Percentiles rank a stretch among this genome's conserved stretches.
phyloP scores from a whole-genome alignment of 1,140 invertebrate genomes.

The Metaphire vulgaris region DNA sequence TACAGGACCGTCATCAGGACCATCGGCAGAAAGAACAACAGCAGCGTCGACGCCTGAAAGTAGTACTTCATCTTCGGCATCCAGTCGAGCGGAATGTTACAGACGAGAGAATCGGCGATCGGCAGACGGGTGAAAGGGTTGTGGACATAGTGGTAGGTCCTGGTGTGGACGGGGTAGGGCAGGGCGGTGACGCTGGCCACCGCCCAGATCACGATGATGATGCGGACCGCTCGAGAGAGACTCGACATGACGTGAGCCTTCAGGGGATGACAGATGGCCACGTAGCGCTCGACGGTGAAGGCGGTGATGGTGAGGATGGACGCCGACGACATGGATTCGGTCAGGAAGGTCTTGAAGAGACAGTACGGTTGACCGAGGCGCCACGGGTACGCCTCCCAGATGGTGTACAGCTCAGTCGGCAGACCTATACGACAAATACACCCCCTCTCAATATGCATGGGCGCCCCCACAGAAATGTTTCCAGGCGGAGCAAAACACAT shows the following conservation, averaged over 20 bases:
- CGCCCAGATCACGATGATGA: constrained; percentile 72
- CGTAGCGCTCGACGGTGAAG: constrained; percentile 88
- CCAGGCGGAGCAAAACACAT: too few relatives aligned
- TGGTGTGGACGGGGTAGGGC: constrained; percentile 55
- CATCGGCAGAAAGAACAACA: constrained; percentile 46
- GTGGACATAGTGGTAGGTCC: constrained; percentile 39
- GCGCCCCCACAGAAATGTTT: background rate
- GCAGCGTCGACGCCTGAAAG: background rate
- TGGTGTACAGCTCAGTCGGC: constrained; percentile 75
- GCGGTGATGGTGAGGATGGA: constrained; percentile 85
- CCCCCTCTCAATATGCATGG: background rate
- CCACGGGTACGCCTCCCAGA: constrained; percentile 82
- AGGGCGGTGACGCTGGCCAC: constrained; percentile 69
- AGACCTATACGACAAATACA: constrained; percentile 61
- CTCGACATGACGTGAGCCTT: constrained; percentile 77
- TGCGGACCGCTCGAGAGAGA: constrained; percentile 67
- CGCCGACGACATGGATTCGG: constrained; percentile 85
- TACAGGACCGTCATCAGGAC: constrained; percentile 50
- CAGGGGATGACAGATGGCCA: constrained; percentile 88
- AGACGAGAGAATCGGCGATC: constrained; percentile 40
- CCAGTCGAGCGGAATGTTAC: constrained; percentile 38
- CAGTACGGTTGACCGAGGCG: constrained; percentile 79
- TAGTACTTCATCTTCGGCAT: background rate
- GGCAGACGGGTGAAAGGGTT: constrained; percentile 33
- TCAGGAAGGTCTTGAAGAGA: constrained; percentile 70